Evolutionary conservation across 1,140 invertebrate genomes (phyloP).

Genomic region (Drosophila pruinosa): DNA sequence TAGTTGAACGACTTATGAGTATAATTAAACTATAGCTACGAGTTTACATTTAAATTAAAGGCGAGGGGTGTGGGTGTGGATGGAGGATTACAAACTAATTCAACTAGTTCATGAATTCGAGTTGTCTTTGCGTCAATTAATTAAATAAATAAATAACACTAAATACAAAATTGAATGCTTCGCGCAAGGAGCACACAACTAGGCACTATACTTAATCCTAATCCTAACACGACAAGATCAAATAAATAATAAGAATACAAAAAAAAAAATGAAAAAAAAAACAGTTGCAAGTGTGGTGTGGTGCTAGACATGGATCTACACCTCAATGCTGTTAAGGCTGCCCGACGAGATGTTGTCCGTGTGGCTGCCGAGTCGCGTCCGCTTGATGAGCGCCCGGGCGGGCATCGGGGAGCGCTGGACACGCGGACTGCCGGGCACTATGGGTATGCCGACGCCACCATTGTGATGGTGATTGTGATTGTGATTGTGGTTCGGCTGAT

Average conservation of each 20-base stretch:
- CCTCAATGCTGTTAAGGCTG: conserved; percentile 83
- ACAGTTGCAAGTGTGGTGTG: background rate
- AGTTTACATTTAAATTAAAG: background rate
- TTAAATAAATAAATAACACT: conserved; percentile 45
- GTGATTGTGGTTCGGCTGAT: conserved; percentile 40
- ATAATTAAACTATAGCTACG: background rate
- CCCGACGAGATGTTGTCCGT: conserved; percentile 82
- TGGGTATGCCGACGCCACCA: conserved; percentile 72
- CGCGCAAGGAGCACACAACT: background rate
- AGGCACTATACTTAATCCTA: background rate
- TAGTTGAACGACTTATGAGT: conserved; percentile 36
- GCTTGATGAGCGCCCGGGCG: conserved; percentile 71
- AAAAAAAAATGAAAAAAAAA: conserved; percentile 6
- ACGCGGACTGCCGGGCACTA: conserved; percentile 77
- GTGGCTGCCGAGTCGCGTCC: conserved; percentile 78
- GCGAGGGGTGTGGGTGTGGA: background rate
- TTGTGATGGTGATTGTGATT: conserved; percentile 35
- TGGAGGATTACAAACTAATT: background rate
- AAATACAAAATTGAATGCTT: conserved; percentile 10
- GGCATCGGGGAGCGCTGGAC: conserved; percentile 81
- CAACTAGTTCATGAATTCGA: conserved; percentile 15
- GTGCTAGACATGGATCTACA: conserved; percentile 36
- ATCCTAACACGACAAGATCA: background rate
- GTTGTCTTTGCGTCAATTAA: conserved; percentile 15
- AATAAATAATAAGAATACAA: conserved; percentile 28